Conservation (phyloP, 2,113 vertebrate genomes). For the Sula dactylatra region DNA sequence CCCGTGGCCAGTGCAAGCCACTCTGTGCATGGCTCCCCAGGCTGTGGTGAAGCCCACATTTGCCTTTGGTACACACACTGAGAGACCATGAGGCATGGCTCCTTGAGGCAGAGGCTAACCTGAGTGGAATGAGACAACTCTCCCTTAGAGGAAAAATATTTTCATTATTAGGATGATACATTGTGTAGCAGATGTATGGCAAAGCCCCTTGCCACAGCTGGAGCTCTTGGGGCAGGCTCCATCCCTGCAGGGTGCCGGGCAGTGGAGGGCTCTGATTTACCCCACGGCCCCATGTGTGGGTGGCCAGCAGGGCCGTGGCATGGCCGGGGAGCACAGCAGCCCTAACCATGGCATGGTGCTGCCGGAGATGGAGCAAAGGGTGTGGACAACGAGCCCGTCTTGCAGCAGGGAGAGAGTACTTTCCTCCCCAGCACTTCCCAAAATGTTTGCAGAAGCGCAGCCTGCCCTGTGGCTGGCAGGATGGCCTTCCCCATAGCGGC, state of each 20-base stretch:
- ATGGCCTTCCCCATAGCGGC: not conserved
- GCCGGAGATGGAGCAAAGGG: fast-evolving
- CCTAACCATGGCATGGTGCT: not conserved
- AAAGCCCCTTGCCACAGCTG: not conserved
- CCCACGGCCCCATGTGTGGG: fast-evolving
- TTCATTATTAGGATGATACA: not conserved
- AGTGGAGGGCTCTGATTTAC: not conserved
- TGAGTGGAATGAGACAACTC: not conserved
- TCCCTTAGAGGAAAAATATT: not conserved
- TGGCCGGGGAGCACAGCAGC: not conserved
- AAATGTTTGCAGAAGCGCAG: not conserved
- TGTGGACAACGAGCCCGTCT: not conserved
- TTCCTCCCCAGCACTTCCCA: not conserved
- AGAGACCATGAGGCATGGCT: not conserved
- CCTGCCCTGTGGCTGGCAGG: not conserved
- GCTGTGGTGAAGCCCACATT: not conserved
- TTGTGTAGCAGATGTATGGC: not conserved
- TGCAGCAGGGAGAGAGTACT: not conserved
- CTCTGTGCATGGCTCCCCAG: not conserved
- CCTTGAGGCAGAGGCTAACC: not conserved
- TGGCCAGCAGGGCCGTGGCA: fast-evolving
- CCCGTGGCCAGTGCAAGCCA: not conserved
- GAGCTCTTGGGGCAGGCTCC: not conserved
- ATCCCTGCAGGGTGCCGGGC: not conserved
- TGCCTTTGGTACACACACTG: fast-evolving